phyloP scores from a whole-genome alignment of 2,888 invertebrate genomes.

The Caenorhabditis japonica region DNA sequence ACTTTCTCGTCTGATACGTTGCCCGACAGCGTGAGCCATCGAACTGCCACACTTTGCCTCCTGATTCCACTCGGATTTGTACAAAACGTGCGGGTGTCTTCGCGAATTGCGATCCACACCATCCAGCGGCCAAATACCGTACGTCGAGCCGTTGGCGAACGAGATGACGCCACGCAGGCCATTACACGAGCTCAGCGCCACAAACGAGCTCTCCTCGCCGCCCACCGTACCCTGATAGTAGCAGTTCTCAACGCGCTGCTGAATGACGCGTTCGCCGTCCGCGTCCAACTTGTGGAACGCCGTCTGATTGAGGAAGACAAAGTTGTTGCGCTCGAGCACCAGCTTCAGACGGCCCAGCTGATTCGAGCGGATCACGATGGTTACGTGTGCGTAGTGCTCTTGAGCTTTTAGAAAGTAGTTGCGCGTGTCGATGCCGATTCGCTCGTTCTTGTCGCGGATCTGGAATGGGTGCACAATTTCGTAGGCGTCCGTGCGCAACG shows the following conservation, averaged over 20 bases:
- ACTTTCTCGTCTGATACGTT: conserved; percentile 18
- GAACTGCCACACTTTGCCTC: conserved; percentile 67
- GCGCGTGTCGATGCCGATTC: conserved; percentile 78
- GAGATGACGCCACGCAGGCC: conserved; percentile 90
- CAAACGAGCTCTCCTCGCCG: conserved; percentile 94
- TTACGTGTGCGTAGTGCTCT: conserved; percentile 73
- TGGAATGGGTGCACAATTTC: conserved; percentile 79
- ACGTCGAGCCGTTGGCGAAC: conserved; percentile 96
- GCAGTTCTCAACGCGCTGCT: conserved; percentile 83
- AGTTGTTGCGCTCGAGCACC: conserved; percentile 71
- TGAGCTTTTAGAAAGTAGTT: conserved; percentile 77
- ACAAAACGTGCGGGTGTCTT: conserved; percentile 74
- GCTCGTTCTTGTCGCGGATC: conserved; percentile 77
- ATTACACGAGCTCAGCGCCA: conserved; percentile 97
- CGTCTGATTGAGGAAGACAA: conserved; percentile 72
- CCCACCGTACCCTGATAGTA: conserved; percentile 97
- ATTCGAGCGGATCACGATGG: conserved; percentile 69
- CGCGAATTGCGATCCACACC: conserved; percentile 86
- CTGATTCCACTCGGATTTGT: conserved; percentile 65
- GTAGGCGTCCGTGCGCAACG: conserved; percentile 77
- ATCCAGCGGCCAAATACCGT: conserved; percentile 96
- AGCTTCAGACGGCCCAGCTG: conserved; percentile 71
- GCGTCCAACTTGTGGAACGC: conserved; percentile 72
- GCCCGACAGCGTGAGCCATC: conserved; percentile 40
- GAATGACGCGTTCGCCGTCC: conserved; percentile 66